Conservation (phyloP, 2,888 invertebrate genomes). For the Synergus japonicus region DNA sequence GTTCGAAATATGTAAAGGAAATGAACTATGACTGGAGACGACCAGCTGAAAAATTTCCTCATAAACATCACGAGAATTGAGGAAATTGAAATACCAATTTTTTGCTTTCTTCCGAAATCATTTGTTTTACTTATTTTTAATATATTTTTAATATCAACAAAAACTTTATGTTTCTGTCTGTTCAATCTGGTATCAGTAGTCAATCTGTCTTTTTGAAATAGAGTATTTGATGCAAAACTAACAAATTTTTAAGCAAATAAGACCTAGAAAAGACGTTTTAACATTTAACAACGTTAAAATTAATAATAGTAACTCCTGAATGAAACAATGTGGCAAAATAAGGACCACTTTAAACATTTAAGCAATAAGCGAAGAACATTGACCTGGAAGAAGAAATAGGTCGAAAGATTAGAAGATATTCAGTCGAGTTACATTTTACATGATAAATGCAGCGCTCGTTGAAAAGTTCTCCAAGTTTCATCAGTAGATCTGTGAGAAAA, state of each 20-base stretch:
- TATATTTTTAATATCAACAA: too few species aligned
- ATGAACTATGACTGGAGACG: neutral
- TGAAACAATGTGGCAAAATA: neutral
- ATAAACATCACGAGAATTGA: neutral
- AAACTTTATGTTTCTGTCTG: neutral
- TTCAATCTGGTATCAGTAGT: too few species aligned
- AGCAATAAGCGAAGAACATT: conserved; percentile 12
- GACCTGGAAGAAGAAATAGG: conserved; percentile 21
- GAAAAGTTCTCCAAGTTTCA: conserved; percentile 25
- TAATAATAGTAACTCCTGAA: neutral
- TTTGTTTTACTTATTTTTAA: neutral
- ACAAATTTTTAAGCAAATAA: neutral
- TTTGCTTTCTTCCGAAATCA: neutral
- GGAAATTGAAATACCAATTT: neutral
- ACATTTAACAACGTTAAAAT: conserved; percentile 3
- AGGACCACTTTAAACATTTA: conserved; percentile 5
- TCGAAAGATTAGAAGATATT: conserved; percentile 26
- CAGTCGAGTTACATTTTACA: conserved; percentile 32
- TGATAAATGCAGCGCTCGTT: conserved; percentile 20
- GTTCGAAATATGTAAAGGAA: neutral
- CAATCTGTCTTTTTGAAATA: neutral
- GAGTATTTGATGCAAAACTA: neutral
- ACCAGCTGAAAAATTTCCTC: conserved; percentile 1
- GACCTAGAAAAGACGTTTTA: neutral
- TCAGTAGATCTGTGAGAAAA: conserved; percentile 26